Conservation (phyloP, 2,797 vertebrate species). For the Clamator glandarius region DNA sequence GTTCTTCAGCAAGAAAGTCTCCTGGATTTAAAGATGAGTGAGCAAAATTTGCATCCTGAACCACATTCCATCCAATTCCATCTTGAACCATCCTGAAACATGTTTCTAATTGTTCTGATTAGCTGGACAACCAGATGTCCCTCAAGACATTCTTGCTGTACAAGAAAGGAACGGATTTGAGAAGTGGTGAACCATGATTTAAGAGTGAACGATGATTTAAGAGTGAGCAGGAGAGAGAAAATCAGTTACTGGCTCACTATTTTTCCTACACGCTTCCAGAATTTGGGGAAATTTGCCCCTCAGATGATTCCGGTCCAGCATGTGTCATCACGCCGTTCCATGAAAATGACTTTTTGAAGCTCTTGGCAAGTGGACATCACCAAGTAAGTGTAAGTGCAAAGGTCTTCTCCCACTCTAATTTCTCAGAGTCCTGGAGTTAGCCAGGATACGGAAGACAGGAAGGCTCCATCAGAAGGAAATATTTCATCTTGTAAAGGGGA, state of each 20-base stretch:
- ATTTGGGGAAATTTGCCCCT: neutral
- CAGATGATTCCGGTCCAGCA: neutral
- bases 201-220: neutral
- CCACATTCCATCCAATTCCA: no score
- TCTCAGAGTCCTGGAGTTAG: neutral
- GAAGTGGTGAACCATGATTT: neutral
- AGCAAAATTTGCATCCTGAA: neutral
- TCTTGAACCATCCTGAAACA: neutral
- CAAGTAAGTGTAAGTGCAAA: neutral
- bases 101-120: neutral
- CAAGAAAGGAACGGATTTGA: neutral
- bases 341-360: neutral
- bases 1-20: neutral
- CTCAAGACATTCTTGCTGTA: neutral
- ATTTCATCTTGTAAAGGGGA: neutral
- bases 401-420: neutral
- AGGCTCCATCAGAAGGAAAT: neutral
- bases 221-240: neutral
- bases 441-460: neutral
- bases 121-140: neutral
- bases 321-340: neutral
- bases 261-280: neutral
- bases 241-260: neutral
- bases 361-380: neutral
- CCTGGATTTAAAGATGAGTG: fast-evolving